phyloP scores from a whole-genome alignment of 1,140 invertebrate genomes.

The Halesus radiatus region DNA sequence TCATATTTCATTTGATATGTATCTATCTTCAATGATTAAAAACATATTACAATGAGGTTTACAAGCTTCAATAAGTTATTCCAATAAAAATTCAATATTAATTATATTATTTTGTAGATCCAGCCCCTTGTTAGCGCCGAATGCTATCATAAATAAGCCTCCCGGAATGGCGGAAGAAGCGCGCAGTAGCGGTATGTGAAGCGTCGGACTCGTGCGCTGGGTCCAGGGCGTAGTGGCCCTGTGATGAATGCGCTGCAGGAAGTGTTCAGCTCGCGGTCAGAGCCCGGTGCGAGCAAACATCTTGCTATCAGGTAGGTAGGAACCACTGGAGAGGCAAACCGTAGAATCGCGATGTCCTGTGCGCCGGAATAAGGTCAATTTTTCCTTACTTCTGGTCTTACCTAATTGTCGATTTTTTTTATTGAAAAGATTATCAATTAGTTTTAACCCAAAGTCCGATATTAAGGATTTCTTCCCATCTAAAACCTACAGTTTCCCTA shows the following conservation, averaged over 20 bases:
- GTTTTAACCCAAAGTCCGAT: too few relatives aligned
- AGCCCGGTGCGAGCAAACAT: background rate
- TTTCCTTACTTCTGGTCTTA: background rate
- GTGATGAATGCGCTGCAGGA: conserved; percentile 7
- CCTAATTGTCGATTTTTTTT: too few relatives aligned
- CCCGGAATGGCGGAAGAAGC: background rate
- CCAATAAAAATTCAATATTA: too few relatives aligned
- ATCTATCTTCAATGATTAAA: too few relatives aligned
- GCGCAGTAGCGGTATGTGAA: background rate
- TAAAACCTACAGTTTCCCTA: too few relatives aligned
- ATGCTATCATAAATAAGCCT: background rate
- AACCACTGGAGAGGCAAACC: background rate
- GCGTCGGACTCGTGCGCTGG: background rate
- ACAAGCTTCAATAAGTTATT: too few relatives aligned
- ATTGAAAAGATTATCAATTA: too few relatives aligned
- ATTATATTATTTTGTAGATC: background rate
- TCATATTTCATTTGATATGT: too few relatives aligned
- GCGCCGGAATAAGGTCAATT: background rate
- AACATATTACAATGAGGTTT: too few relatives aligned
- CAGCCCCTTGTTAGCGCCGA: background rate
- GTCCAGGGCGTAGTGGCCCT: background rate
- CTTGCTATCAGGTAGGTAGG: background rate
- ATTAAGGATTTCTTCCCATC: too few relatives aligned
- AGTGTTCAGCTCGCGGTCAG: background rate
- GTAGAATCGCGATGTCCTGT: background rate